Conservation (phyloP, 2,113 vertebrate species). For the Oncorhynchus mykiss region DNA sequence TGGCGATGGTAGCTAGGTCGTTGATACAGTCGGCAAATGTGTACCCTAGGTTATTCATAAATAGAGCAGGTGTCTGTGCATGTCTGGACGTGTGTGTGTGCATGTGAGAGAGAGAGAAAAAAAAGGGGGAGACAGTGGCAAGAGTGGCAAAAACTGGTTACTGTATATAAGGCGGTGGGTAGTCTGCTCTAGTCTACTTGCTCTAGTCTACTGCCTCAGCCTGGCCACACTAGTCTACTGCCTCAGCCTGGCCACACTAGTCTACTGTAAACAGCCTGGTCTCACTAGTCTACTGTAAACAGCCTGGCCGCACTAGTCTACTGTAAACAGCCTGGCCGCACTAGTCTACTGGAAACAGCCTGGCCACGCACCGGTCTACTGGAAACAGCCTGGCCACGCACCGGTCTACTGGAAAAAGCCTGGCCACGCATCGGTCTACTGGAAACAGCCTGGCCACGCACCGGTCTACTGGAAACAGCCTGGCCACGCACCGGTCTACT, state of each 20-base stretch:
- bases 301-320: too few relatives aligned
- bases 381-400: too few relatives aligned
- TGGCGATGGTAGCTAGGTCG: neutral
- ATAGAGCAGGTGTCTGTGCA: neutral
- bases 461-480: neutral
- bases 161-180: constrained; percentile 3
- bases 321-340: too few relatives aligned
- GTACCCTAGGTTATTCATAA: neutral
- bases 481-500: too few relatives aligned
- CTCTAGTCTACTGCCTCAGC: constrained; percentile 42
- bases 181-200: constrained; percentile 19
- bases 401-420: too few relatives aligned
- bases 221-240: constrained; percentile 13
- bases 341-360: too few relatives aligned
- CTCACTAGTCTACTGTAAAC: too few relatives aligned
- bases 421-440: too few relatives aligned
- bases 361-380: fast-evolving
- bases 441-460: too few relatives aligned
- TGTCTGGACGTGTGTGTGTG: constrained; percentile 16
- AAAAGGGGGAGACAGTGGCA: constrained; percentile 21
- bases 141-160: constrained; percentile 69
- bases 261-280: too few relatives aligned
- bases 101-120: neutral
- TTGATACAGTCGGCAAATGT: too few relatives aligned
- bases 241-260: neutral